phyloP scores from a whole-genome alignment of 2,888 invertebrate species.

The Dolomedes plantarius region DNA sequence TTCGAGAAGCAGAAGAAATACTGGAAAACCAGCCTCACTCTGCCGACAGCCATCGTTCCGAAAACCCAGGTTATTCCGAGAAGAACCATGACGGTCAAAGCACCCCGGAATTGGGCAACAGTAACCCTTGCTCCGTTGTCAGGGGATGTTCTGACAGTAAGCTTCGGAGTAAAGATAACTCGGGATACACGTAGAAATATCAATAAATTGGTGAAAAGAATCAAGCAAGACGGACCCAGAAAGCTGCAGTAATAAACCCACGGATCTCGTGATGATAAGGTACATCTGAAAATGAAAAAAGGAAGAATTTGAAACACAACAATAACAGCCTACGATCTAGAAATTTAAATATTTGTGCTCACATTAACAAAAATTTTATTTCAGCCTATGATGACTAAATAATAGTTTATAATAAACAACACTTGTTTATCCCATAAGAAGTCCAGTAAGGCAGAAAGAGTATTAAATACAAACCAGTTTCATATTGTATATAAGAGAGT shows the following conservation, averaged over 20 bases:
- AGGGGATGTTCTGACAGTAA: conserved; percentile 61
- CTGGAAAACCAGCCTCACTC: conserved; percentile 74
- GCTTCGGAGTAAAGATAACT: conserved; percentile 75
- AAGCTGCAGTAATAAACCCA: conserved; percentile 77
- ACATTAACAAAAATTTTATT: too few species aligned
- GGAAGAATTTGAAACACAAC: too few species aligned
- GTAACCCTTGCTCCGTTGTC: conserved; percentile 16
- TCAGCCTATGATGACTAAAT: too few species aligned
- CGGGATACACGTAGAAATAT: conserved; percentile 77
- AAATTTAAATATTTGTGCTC: too few species aligned
- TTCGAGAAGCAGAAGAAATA: conserved; percentile 76
- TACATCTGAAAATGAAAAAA: conserved; percentile 76
- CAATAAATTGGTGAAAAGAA: conserved; percentile 77
- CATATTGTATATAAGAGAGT: too few species aligned
- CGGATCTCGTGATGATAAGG: conserved; percentile 76
- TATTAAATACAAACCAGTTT: too few species aligned
- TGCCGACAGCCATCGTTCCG: conserved; percentile 75
- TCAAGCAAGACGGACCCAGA: conserved; percentile 77
- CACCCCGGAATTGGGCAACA: conserved; percentile 74
- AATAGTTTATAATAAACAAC: too few species aligned
- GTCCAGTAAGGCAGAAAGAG: too few species aligned
- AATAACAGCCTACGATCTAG: too few species aligned
- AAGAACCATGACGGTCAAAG: conserved; percentile 75
- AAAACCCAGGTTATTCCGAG: conserved; percentile 76
- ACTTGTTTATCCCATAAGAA: too few species aligned